A percentile compares a stretch with the other conserved stretches of the same genome.
Evolutionary conservation across 2,888 invertebrate species (phyloP).

Genomic region (Hyposoter dolosus): DNA sequence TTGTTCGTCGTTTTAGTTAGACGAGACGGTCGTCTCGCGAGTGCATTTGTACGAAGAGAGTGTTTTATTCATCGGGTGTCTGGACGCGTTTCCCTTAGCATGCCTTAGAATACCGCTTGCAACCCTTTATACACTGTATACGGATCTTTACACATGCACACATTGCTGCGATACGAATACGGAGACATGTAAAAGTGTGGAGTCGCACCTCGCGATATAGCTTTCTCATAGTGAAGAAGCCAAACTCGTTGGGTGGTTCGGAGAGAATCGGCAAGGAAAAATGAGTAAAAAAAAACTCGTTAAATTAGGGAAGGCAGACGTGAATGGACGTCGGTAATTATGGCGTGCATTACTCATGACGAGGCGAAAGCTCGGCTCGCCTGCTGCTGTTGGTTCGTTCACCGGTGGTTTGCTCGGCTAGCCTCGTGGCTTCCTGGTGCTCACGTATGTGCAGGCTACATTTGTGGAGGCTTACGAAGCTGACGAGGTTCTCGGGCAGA

Average conservation of each 20-base stretch:
- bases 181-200: not conserved
- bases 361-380: slow-evolving; percentile 73
- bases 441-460: slow-evolving; percentile 1
- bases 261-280: slow-evolving; percentile 56
- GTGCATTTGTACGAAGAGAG: slow-evolving; percentile 56
- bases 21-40: slow-evolving; percentile 47
- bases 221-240: slow-evolving; percentile 62
- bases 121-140: slow-evolving; percentile 60
- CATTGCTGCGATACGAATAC: not conserved
- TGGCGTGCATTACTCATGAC: slow-evolving; percentile 81
- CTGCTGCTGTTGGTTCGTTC: slow-evolving; percentile 68
- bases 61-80: slow-evolving; percentile 80
- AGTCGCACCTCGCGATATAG: slow-evolving; percentile 59
- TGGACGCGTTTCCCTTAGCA: slow-evolving; percentile 73
- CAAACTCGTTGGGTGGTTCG: slow-evolving; percentile 25
- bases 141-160: slow-evolving; percentile 2
- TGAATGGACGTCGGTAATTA: slow-evolving; percentile 81
- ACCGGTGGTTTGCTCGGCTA: slow-evolving; percentile 53
- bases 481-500: slow-evolving; percentile 64
- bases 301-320: slow-evolving; percentile 77
- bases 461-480: slow-evolving; percentile 28
- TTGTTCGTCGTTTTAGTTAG: slow-evolving; percentile 5
- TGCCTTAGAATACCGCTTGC: slow-evolving; percentile 58
- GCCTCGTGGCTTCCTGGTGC: slow-evolving; percentile 51
- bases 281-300: slow-evolving; percentile 74